phyloP scores from a whole-genome alignment of 2,888 invertebrate species.

The Vesta saturnalis region DNA sequence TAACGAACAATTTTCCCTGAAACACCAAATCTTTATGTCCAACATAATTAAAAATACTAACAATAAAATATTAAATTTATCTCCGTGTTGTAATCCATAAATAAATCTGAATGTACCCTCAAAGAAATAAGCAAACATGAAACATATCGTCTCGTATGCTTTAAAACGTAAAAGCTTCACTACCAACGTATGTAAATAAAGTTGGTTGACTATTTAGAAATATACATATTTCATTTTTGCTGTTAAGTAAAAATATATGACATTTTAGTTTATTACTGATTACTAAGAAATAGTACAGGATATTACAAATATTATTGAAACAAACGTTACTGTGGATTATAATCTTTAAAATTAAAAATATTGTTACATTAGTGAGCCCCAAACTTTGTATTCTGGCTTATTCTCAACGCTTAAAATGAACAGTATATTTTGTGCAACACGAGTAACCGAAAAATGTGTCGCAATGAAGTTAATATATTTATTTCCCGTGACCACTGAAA shows the following conservation, averaged over 20 bases:
- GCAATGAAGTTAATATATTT: no score
- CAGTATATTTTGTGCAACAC: no score
- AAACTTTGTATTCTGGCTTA: no score
- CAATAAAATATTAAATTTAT: conserved; percentile 9
- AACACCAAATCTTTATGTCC: background rate
- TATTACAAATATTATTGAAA: no score
- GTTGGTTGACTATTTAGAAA: conserved; percentile 29
- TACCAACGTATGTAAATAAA: conserved; percentile 30
- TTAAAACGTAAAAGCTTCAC: conserved; percentile 29
- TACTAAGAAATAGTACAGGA: no score
- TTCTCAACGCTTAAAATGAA: no score
- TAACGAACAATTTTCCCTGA: conserved; percentile 1
- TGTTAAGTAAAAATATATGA: conserved; percentile 1
- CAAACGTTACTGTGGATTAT: no score
- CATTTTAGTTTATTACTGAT: no score
- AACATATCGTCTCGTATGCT: background rate
- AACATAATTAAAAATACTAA: background rate
- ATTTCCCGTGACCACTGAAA: no score
- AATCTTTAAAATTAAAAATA: no score
- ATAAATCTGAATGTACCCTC: background rate
- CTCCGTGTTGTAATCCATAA: background rate
- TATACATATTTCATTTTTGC: conserved; percentile 21
- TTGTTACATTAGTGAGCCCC: no score
- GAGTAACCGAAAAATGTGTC: no score
- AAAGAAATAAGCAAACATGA: background rate